Percentiles rank a stretch among this genome's conserved stretches.
Evolutionary conservation across 2,113 vertebrate genomes (phyloP).

Genomic region (Oxyura jamaicensis): DNA sequence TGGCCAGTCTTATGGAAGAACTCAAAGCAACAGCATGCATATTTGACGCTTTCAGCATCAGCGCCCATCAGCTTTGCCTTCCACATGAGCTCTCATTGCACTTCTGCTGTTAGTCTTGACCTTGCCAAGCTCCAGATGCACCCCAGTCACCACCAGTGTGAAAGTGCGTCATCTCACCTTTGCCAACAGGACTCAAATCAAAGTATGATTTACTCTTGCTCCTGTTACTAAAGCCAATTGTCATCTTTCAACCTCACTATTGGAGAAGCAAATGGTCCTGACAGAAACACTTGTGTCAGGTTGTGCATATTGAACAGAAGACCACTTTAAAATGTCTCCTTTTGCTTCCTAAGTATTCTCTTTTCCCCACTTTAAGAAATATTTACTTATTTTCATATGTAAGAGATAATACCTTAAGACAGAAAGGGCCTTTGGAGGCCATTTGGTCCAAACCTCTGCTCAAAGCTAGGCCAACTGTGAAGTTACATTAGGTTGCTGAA

Average conservation of each 20-base stretch:
- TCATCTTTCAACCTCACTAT: not conserved
- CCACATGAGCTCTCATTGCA: not conserved
- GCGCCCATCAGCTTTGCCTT: not conserved
- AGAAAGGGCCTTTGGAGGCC: not conserved
- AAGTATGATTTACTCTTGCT: not conserved
- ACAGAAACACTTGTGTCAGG: not conserved
- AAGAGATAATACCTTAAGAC: not conserved
- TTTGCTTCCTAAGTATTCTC: not conserved
- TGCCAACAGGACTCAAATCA: not conserved
- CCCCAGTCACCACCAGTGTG: not conserved
- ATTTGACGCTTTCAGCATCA: not conserved
- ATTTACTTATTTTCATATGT: not conserved
- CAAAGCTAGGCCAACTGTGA: not conserved
- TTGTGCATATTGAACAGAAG: not conserved
- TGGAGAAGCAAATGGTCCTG: not conserved
- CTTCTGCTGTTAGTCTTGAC: not conserved
- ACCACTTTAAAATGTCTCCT: not conserved
- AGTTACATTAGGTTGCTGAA: not conserved
- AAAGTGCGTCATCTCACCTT: not conserved
- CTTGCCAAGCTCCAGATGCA: not conserved
- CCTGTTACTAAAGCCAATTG: not conserved
- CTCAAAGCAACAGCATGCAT: not conserved
- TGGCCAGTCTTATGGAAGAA: slow-evolving; percentile 33
- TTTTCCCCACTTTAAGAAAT: not conserved
- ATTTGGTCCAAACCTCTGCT: not conserved